Evolutionary conservation across 2,888 invertebrate species (phyloP).

Genomic region (Plemyria rubiginata): DNA sequence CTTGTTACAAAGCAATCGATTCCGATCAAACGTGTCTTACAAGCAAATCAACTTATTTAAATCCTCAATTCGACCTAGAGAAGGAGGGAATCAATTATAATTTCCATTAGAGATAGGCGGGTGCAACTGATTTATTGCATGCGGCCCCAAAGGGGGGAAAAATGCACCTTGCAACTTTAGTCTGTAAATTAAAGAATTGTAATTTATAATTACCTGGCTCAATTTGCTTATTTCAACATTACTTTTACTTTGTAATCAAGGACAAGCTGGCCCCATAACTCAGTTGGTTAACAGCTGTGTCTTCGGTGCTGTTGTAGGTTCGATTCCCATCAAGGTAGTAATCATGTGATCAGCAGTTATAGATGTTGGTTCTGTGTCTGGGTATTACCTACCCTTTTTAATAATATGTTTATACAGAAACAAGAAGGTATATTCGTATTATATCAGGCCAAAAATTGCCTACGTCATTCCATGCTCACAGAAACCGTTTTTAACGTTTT

Average conservation of each 20-base stretch:
- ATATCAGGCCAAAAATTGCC: too few relatives aligned
- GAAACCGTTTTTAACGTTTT: too few relatives aligned
- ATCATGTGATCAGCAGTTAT: too few relatives aligned
- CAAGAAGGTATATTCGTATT: too few relatives aligned
- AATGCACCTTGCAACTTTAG: constrained; percentile 37
- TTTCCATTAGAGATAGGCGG: constrained; percentile 68
- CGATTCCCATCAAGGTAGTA: too few relatives aligned
- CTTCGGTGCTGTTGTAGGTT: too few relatives aligned
- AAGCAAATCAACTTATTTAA: constrained; percentile 28
- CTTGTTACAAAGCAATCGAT: constrained; percentile 13
- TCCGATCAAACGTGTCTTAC: constrained; percentile 22
- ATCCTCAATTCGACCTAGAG: constrained; percentile 40
- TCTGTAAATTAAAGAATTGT: constrained; percentile 27
- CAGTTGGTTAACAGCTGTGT: too few relatives aligned
- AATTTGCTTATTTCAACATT: constrained; percentile 21
- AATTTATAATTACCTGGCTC: constrained; percentile 25
- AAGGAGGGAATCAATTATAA: constrained; percentile 69
- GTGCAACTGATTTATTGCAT: constrained; percentile 55
- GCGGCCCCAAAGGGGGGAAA: constrained; percentile 26
- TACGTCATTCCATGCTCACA: too few relatives aligned
- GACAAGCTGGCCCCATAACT: neutral
- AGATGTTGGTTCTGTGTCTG: too few relatives aligned
- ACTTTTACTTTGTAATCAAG: constrained; percentile 1
- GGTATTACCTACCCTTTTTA: too few relatives aligned
- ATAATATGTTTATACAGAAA: too few relatives aligned